A percentile compares a stretch with the other conserved stretches of the same genome.
phyloP scores from a whole-genome alignment of 2,888 invertebrate genomes.

The Aphidius colemani region DNA sequence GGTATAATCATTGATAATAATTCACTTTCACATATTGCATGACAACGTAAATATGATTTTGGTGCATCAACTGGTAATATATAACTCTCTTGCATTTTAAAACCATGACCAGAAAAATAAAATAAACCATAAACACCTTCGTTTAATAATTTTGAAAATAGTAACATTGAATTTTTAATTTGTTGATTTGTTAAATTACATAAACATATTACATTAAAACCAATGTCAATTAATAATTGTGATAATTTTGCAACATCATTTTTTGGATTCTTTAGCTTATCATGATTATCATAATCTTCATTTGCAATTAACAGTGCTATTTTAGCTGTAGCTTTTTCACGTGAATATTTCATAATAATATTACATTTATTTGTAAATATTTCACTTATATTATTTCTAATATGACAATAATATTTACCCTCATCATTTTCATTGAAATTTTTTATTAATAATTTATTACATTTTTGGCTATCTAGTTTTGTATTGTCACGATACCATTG shows the following conservation, averaged over 20 bases:
- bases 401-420: constrained; percentile 52
- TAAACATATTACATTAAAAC: constrained; percentile 52
- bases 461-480: constrained; percentile 37
- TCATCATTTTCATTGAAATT: constrained; percentile 41
- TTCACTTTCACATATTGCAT: constrained; percentile 52
- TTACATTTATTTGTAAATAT: constrained; percentile 40
- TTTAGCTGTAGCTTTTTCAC: constrained; percentile 48
- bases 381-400: constrained; percentile 45
- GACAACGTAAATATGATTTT: constrained; percentile 40
- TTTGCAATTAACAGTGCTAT: constrained; percentile 54
- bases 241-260: constrained; percentile 50
- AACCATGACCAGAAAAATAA: constrained; percentile 57
- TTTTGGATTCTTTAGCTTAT: constrained; percentile 44
- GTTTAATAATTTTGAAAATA: constrained; percentile 46
- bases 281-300: constrained; percentile 45
- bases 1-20: constrained; percentile 44
- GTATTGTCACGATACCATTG: constrained; percentile 51
- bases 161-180: constrained; percentile 50
- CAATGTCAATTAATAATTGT: constrained; percentile 45
- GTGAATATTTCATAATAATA: constrained; percentile 43
- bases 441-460: constrained; percentile 40
- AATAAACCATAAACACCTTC: constrained; percentile 55
- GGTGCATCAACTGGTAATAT: constrained; percentile 55
- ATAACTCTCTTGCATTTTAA: constrained; percentile 54
- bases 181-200: constrained; percentile 48